Evolutionary conservation across 2,888 invertebrate genomes (phyloP).

Genomic region (Brenthis hecate): DNA sequence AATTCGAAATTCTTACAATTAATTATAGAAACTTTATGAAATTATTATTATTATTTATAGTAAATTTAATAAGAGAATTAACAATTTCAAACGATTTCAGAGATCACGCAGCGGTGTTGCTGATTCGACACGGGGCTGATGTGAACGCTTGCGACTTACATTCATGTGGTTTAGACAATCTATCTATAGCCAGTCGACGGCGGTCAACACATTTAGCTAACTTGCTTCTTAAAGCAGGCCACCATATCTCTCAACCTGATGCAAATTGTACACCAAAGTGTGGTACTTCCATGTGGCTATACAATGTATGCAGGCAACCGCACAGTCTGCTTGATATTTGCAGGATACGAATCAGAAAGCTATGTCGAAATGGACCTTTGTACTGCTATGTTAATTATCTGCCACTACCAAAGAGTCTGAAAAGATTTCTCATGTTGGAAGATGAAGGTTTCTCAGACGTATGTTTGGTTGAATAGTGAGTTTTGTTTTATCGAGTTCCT

Average conservation of each 20-base stretch:
- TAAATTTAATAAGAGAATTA: too few species aligned
- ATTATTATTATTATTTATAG: too few species aligned
- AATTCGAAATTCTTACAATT: too few species aligned
- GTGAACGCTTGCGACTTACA: conserved; percentile 83
- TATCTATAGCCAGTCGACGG: conserved; percentile 77
- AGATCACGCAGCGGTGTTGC: conserved; percentile 77
- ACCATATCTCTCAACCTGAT: conserved; percentile 47
- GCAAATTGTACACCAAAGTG: conserved; percentile 44
- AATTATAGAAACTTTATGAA: too few species aligned
- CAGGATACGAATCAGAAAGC: conserved; percentile 78
- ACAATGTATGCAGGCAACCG: conserved; percentile 71
- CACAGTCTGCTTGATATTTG: conserved; percentile 80
- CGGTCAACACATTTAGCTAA: conserved; percentile 56
- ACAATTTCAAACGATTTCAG: conserved; percentile 52
- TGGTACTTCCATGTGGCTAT: conserved; percentile 66
- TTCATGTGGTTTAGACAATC: conserved; percentile 79
- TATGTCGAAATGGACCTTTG: conserved; percentile 59
- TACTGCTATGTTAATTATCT: conserved; percentile 63
- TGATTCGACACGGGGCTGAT: conserved; percentile 84
- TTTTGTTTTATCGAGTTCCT: not conserved
- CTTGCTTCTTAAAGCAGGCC: conserved; percentile 72
- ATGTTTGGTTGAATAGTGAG: conserved; percentile 9
- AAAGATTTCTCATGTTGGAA: conserved; percentile 83
- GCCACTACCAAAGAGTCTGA: conserved; percentile 81
- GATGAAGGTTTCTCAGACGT: conserved; percentile 51